Base-by-base conservation (phyloP, 2,113 vertebrate species). In the Myiozetetes cayanensis region DNA sequence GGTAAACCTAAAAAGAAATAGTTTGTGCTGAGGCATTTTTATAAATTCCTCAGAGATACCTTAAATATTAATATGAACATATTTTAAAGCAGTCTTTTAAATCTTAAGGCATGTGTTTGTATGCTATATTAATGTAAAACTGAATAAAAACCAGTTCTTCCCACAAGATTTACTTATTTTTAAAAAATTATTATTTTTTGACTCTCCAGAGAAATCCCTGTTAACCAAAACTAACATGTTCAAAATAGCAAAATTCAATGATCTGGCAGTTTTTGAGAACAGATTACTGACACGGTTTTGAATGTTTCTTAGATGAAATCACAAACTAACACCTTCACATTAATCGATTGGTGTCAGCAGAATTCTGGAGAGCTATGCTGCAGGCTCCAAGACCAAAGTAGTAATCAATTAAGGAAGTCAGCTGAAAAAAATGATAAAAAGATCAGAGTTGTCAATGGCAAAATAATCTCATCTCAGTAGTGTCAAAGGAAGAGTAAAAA, bases 361-460 rank as follows among this genome's bases (percentile, higher is more conserved):
- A 97, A 96, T 94, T 96, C 96, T 95, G 91, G 49, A 92, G 77
- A 98, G 94, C 96, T 96, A 96, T 77, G 87, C 95, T 95, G 89
- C 94, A 97, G 97, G 89, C 88, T 88, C 90, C 80, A 91, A 95
- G 94, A 97, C 84, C 90, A 90, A 89, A 93, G 94, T 56, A 96
- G 89, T 80, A 97, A 97, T 96, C 97, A 98, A 97, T 97, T 98
- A 97, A 97, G 87, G 92, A 97, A 96, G 93, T 92, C 82, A 93
- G 74, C 71, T 93, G 75, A 95, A 97, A 97, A 97, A 97, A 97
- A 97, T 96, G 91, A 97, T 93, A 76, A 65, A 96, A 96, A 95
- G 95, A 98, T 97, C 94, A 97, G 87, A 95, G 86, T 93, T 98
- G 97, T 97, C 96, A 97, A 96, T 94, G 77, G 92, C 53, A 96